A percentile compares a stretch with the other conserved stretches of the same genome.
These are phyloP conservation scores for Cerastoderma edule DNA, from an alignment of 2,888 invertebrate genomes.

Conservation along the genomic window DNA sequence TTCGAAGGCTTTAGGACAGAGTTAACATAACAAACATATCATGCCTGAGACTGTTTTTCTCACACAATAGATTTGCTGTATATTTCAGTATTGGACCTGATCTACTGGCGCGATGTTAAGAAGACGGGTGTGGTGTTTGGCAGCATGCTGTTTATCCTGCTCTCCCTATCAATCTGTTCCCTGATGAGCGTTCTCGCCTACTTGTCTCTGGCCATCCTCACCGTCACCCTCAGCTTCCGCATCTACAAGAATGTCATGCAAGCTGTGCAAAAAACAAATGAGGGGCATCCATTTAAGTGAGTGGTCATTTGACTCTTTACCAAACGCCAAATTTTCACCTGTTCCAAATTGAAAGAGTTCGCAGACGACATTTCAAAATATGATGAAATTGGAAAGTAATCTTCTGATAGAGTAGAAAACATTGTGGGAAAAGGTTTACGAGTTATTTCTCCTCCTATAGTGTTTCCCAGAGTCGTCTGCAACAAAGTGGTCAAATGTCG, in stretches of 20 bases:
- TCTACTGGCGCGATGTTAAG: slow-evolving; percentile 99
- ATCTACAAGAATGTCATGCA: slow-evolving; percentile 98
- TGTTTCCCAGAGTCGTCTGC: too few species aligned
- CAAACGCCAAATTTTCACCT: too few species aligned
- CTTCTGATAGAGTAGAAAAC: too few species aligned
- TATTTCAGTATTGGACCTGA: slow-evolving; percentile 90
- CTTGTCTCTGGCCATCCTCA: slow-evolving; percentile 92
- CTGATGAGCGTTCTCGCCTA: slow-evolving; percentile 98
- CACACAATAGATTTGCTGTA: not conserved
- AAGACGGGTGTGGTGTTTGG: slow-evolving; percentile 97
- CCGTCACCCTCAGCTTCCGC: slow-evolving; percentile 95
- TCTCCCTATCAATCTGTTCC: slow-evolving; percentile 97
- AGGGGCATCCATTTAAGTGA: slow-evolving; percentile 99
- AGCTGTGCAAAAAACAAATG: slow-evolving; percentile 96
- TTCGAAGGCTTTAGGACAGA: too few species aligned
- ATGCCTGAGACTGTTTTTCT: not conserved
- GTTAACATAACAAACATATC: too few species aligned
- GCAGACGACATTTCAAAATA: too few species aligned
- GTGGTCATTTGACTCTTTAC: slow-evolving; percentile 71
- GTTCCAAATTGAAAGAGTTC: too few species aligned
- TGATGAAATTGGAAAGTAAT: too few species aligned
- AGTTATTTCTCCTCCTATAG: not conserved
- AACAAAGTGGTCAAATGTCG: too few species aligned
- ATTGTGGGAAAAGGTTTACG: too few species aligned
- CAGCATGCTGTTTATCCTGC: slow-evolving; percentile 92